Evolutionary conservation across 2,888 invertebrate species (phyloP).

Genomic region (Helobdella robusta): DNA sequence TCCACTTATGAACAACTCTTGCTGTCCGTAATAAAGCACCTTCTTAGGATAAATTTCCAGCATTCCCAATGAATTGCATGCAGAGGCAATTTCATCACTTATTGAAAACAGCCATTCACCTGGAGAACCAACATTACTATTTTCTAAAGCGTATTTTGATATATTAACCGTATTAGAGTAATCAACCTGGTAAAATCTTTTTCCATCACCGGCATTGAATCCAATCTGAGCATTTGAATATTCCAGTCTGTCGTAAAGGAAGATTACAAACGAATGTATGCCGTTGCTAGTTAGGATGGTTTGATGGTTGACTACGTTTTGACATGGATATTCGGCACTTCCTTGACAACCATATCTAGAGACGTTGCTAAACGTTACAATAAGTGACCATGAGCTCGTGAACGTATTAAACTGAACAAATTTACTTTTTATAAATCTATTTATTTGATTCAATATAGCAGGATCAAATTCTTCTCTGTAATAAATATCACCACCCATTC

Average conservation of each 20-base stretch:
- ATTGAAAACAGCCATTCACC: conserved; percentile 27
- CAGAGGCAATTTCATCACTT: conserved; percentile 13
- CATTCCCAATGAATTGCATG: conserved; percentile 10
- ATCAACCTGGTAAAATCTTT: conserved; percentile 11
- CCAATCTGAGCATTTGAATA: conserved; percentile 22
- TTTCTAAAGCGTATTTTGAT: conserved; percentile 7
- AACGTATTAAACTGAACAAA: conserved; percentile 15
- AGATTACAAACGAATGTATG: conserved; percentile 23
- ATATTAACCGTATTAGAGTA: conserved; percentile 19
- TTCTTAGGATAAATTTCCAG: conserved; percentile 21
- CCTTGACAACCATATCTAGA: conserved; percentile 7
- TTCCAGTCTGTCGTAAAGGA: conserved; percentile 14
- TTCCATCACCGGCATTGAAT: conserved; percentile 26
- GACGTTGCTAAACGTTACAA: conserved; percentile 21
- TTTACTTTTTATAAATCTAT: not conserved
- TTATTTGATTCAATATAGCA: not conserved
- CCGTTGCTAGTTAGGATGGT: conserved; percentile 24
- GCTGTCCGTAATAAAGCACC: conserved; percentile 13
- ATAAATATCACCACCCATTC: conserved; percentile 20
- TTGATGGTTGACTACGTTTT: conserved; percentile 22
- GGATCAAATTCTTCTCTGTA: conserved; percentile 22
- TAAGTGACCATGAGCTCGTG: conserved; percentile 20
- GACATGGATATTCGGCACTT: not conserved
- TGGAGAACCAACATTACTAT: conserved; percentile 22
- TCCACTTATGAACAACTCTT: conserved; percentile 21